These are phyloP conservation scores for Sorex araneus DNA, from an alignment of 2,113 vertebrate species.

Conservation along the genomic window DNA sequence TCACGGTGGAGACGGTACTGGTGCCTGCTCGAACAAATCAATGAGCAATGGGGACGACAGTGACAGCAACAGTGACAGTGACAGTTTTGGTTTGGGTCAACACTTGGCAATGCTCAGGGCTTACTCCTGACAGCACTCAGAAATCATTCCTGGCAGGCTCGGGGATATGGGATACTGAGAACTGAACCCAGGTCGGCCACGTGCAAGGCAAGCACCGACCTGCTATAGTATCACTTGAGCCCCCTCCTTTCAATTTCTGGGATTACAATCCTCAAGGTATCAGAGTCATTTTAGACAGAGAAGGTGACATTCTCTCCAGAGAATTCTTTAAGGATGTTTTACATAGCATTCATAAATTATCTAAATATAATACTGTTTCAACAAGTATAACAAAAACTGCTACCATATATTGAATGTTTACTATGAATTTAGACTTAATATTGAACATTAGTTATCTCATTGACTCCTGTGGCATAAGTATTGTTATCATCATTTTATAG, in stretches of 20 bases:
- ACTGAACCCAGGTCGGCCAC: no score
- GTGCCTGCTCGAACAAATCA: no score
- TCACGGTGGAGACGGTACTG: no score
- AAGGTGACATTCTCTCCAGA: conserved; percentile 10
- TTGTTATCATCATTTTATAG: conserved; percentile 47
- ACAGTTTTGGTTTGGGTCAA: no score
- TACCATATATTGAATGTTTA: not conserved
- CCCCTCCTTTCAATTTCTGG: conserved; percentile 55
- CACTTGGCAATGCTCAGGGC: no score
- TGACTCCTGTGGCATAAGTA: conserved; percentile 10
- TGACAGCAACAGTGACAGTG: no score
- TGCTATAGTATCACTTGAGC: no score
- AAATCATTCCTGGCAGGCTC: no score
- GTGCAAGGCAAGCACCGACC: no score
- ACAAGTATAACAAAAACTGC: not conserved
- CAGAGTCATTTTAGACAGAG: conserved; percentile 11
- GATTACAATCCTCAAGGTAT: conserved; percentile 25
- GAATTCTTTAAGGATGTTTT: conserved; percentile 21
- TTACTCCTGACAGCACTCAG: no score
- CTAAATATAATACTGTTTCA: conserved; percentile 23
- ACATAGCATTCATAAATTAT: not conserved
- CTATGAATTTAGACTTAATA: not conserved
- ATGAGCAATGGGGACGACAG: no score
- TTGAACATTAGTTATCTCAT: conserved; percentile 26
- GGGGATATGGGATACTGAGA: no score